Evolutionary conservation across 2,113 vertebrate genomes (phyloP).

Genomic region (Sturnus vulgaris): DNA sequence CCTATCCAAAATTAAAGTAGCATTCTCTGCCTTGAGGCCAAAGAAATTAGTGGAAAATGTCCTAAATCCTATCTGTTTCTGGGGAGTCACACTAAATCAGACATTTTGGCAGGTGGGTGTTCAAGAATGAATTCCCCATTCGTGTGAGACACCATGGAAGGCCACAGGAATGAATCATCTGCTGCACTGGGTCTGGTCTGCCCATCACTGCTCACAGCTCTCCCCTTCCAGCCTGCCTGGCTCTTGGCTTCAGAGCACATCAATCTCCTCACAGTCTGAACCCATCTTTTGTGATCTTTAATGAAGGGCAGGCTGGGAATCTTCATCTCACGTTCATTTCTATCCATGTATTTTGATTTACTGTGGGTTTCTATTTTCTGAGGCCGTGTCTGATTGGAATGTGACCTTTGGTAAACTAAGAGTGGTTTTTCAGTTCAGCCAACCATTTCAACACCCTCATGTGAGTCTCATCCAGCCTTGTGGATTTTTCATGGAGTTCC

Average conservation of each 20-base stretch:
- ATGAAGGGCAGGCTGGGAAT: neutral
- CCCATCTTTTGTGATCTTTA: neutral
- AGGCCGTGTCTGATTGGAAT: neutral
- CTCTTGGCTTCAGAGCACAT: neutral
- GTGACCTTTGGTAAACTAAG: neutral
- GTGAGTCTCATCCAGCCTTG: neutral
- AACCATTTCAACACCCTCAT: neutral
- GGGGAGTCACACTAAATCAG: neutral
- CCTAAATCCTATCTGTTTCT: neutral
- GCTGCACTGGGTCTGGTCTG: neutral
- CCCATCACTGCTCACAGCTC: neutral
- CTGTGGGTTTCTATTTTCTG: neutral
- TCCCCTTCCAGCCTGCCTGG: neutral
- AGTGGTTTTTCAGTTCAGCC: neutral
- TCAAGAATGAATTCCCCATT: neutral
- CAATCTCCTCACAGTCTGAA: neutral
- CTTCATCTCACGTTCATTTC: neutral
- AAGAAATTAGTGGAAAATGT: neutral
- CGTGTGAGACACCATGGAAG: neutral
- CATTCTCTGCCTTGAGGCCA: neutral
- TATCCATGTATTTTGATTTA: neutral
- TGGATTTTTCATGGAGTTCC: neutral
- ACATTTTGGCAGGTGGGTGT: neutral
- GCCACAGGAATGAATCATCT: neutral
- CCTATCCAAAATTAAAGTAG: neutral